Base-by-base conservation (phyloP, 2,113 vertebrate genomes). In the Monopterus albus region DNA sequence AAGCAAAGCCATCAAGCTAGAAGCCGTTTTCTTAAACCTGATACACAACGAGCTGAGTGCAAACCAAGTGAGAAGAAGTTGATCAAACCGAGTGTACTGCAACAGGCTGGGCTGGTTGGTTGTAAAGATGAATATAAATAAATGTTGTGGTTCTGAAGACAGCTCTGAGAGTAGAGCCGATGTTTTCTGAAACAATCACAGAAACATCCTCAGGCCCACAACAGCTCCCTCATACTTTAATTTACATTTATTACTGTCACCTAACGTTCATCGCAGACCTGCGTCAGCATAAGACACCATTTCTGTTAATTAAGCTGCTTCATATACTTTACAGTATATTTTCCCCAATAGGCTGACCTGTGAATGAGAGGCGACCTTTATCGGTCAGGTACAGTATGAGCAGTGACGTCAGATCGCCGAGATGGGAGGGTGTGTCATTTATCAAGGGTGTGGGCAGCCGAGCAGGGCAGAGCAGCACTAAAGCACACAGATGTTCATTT, bases 401-500 rank as follows among this genome's bases (percentile, higher is more conserved):
- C 7, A 21, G 18, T 13, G 36, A 52, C 14, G 43, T 31, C 56
- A 67, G 42, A 13, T 65, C 28, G 29, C 18, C 49, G 28, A 43
- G 64, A 53, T 9, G 43, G 25, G 18, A 40, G 40, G 15, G 13
- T 9, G 7, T 1, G 46, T 51, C 59, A 23, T 58, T 55, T 14
- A 42, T 75, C 8, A 51, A 43, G 51, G 20, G 73, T 49, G 47
- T 15, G 57, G 14, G 65, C 61, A 67, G 58, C 51, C 58, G 25
- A 79, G 72, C 51, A 55, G 56, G 62, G 18, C 55, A n/a, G 21
- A 13, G 5, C 46, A 10, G 36, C 36, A 2, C 11, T 49, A 26
- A 51, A 64, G 40, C 10, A 1, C 53, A 31, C 79, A 79, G 78
- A 79, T 82, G 82, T 67, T 82, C 42, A 15, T 70, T 81, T 25